These are phyloP conservation scores for Ctenopoma multispine DNA, from an alignment of 2,797 vertebrate species.

Conservation along the genomic window DNA sequence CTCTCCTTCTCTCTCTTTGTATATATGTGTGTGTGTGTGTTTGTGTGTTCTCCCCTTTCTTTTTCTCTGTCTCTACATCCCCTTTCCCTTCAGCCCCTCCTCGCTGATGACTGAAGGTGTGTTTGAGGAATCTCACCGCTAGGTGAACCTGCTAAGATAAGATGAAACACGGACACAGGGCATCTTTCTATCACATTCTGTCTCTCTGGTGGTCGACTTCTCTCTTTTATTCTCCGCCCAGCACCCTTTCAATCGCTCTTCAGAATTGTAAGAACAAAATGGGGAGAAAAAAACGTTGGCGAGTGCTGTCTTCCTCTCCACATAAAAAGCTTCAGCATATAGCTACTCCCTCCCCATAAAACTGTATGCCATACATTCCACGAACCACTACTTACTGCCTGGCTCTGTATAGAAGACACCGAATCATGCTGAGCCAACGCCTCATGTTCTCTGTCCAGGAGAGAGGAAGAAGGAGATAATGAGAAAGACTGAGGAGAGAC, in stretches of 20 bases:
- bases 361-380: constrained; percentile 14
- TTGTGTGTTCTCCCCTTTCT: constrained; percentile 14
- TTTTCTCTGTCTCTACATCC: constrained; percentile 78
- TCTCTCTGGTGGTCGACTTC: constrained; percentile 63
- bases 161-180: constrained; percentile 69
- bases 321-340: constrained; percentile 51
- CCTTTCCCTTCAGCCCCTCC: constrained; percentile 86
- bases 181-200: constrained; percentile 60
- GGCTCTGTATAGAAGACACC: constrained; percentile 34
- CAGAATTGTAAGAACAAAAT: constrained; percentile 27
- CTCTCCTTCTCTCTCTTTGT: constrained; percentile 26
- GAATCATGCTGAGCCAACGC: constrained; percentile 45
- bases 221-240: constrained; percentile 55
- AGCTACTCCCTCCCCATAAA: constrained; percentile 43
- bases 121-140: constrained; percentile 77
- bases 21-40: constrained; percentile 19
- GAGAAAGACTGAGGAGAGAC: constrained; percentile 54
- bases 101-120: constrained; percentile 72
- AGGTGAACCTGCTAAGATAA: constrained; percentile 74
- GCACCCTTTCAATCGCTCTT: constrained; percentile 57
- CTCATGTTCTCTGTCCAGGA: constrained; percentile 29
- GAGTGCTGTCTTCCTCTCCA: constrained; percentile 24
- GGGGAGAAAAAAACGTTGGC: background rate
- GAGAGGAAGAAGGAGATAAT: constrained; percentile 43
- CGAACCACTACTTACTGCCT: constrained; percentile 36